Evolutionary conservation across 2,888 invertebrate genomes (phyloP), one percentile per base, ranked within the genome.

Genomic region (Epirrita christyi): DNA sequence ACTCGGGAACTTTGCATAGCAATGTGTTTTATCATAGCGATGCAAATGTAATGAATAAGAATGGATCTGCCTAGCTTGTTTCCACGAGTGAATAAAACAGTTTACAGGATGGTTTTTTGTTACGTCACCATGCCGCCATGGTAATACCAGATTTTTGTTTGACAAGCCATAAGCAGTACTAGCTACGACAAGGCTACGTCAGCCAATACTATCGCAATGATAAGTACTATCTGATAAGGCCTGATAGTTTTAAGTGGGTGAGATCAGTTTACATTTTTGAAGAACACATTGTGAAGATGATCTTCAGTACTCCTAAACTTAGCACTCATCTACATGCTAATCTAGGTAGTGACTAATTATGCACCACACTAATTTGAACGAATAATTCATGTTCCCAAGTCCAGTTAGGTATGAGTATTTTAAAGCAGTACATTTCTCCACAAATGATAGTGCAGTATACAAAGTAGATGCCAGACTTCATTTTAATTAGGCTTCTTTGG

Each of bases 211-310:
- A 65, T 63, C 59, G 38, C 28, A 40, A 38, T 43, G 58, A 43
- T 60, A 55, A 13, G 50, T 37, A 21, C 36, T 58, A 64, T 65
- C 64, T 59, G 66, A 61, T 63, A 70, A 63, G 44, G 44, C 44
- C 29, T 55, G 61, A 59, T 60, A 60, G 61, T 21, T 21, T 4
- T 21, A n/a, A n/a, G 21, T 63, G 55, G 9, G 32, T 32, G 48
- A 29, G 42, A 38, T 52, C 46, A 48, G 32, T 55, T 36, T 41
- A 44, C 21, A 42, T 46, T 49, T 48, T 43, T 53, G 36, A 40
- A 11, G 38, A 38, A 32, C 13, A 9, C 21, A n/a, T 11, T 34
- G 32, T 11, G 32, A 2, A 11, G 36, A 10, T 36, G 6, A 36
- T 34, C 34, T 50, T 34, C 13, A 13, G 41, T 50, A 27, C 36